These are phyloP conservation scores for Bombyx huttoni DNA, from an alignment of 2,888 invertebrate genomes.

Conservation along the genomic window DNA sequence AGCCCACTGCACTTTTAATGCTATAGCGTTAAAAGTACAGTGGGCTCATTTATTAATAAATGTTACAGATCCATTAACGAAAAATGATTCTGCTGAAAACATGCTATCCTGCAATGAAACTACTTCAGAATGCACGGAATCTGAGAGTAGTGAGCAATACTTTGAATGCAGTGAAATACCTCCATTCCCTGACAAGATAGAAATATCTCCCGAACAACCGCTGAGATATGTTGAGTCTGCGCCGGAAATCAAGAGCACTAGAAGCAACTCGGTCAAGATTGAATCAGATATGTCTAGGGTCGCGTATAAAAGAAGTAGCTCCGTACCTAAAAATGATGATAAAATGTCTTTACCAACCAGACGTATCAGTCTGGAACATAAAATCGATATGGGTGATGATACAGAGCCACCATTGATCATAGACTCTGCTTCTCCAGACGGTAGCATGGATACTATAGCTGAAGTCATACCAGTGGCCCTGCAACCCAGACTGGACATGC, in stretches of 20 bases:
- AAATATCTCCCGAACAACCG: slow-evolving; percentile 33
- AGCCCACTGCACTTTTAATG: too few relatives aligned
- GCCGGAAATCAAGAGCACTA: slow-evolving; percentile 31
- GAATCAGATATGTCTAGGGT: slow-evolving; percentile 53
- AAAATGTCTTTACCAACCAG: slow-evolving; percentile 40
- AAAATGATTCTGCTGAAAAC: slow-evolving; percentile 64
- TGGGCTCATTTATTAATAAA: background rate
- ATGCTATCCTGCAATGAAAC: slow-evolving; percentile 67
- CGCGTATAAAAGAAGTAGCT: slow-evolving; percentile 55
- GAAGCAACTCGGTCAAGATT: slow-evolving; percentile 41
- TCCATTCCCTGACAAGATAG: slow-evolving; percentile 40
- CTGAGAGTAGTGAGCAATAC: slow-evolving; percentile 66
- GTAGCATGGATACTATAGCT: slow-evolving; percentile 60
- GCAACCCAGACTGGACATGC: slow-evolving; percentile 47
- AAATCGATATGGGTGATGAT: slow-evolving; percentile 64
- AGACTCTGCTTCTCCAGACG: slow-evolving; percentile 55
- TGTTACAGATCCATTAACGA: slow-evolving; percentile 50
- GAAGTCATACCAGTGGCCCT: slow-evolving; percentile 58
- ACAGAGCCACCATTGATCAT: slow-evolving; percentile 64
- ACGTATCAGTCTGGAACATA: slow-evolving; percentile 60
- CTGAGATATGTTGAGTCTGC: slow-evolving; percentile 38
- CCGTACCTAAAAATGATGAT: slow-evolving; percentile 57
- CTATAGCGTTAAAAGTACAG: too few relatives aligned
- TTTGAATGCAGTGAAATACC: slow-evolving; percentile 60
- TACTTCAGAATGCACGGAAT: slow-evolving; percentile 66